These are phyloP conservation scores for Eucidaris tribuloides DNA, from an alignment of 35 echinoderm and acorn worm genomes.

Conservation along the genomic window DNA sequence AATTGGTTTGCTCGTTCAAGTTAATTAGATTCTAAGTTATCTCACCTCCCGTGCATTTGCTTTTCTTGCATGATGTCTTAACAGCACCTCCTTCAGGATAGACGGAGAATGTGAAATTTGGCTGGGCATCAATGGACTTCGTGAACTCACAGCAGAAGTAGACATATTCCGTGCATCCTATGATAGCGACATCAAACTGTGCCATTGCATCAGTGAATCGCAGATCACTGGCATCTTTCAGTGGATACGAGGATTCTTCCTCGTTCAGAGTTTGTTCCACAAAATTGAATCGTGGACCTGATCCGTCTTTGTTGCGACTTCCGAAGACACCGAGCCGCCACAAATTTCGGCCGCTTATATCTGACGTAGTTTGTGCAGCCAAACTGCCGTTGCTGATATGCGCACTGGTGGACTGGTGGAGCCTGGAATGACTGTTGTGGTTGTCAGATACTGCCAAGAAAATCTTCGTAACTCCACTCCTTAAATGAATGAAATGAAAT, in stretches of 20 bases:
- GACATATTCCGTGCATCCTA: conserved; percentile 71
- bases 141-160: conserved; percentile 78
- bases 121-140: conserved; percentile 45
- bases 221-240: background rate
- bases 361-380: too few relatives aligned
- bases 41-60: too few relatives aligned
- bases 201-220: conserved; percentile 42
- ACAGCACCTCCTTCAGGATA: conserved; percentile 39
- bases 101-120: conserved; percentile 50
- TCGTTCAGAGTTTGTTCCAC: conserved; percentile 63
- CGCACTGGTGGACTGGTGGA: too few relatives aligned
- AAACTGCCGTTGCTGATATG: too few relatives aligned
- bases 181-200: conserved; percentile 57
- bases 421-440: too few relatives aligned
- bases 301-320: conserved; percentile 52
- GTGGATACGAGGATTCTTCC: conserved; percentile 11
- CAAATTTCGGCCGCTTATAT: conserved; percentile 62
- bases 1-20: too few relatives aligned
- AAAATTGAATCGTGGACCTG: conserved; percentile 70
- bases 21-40: too few relatives aligned
- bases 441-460: too few relatives aligned
- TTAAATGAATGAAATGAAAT: too few relatives aligned
- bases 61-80: too few relatives aligned
- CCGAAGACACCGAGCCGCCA: conserved; percentile 84
- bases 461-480: too few relatives aligned